Conservation (phyloP, 2,888 invertebrate species). For the Anthrax anthrax region DNA sequence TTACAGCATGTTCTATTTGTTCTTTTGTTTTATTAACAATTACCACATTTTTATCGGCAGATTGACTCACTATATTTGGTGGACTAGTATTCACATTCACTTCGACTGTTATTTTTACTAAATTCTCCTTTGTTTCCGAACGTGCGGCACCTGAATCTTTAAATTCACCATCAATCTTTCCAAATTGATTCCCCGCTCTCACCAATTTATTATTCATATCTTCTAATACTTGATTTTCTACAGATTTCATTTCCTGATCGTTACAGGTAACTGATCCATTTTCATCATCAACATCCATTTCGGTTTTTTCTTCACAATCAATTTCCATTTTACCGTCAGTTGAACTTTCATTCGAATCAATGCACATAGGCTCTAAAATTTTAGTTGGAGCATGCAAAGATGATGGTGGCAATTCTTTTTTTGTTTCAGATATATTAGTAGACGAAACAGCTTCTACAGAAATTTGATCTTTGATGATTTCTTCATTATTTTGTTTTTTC, state of each 20-base stretch:
- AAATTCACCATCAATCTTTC: constrained; percentile 6
- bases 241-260: constrained; percentile 3
- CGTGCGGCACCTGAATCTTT: constrained; percentile 6
- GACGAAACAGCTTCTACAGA: not conserved
- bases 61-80: not conserved
- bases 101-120: not conserved
- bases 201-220: not conserved
- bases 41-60: not conserved
- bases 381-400: not conserved
- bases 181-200: not conserved
- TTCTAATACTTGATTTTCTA: not conserved
- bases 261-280: not conserved
- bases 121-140: constrained; percentile 6
- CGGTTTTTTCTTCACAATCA: constrained; percentile 1
- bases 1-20: too few species aligned
- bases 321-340: constrained; percentile 1
- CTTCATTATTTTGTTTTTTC: not conserved
- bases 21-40: not conserved
- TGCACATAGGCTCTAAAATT: not conserved
- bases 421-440: not conserved
- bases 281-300: constrained; percentile 1
- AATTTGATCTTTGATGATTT: not conserved
- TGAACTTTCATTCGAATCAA: not conserved
- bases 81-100: not conserved
- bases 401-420: not conserved